Evolutionary conservation across 2,113 vertebrate species (phyloP).

Genomic region (Centropus unirufus): DNA sequence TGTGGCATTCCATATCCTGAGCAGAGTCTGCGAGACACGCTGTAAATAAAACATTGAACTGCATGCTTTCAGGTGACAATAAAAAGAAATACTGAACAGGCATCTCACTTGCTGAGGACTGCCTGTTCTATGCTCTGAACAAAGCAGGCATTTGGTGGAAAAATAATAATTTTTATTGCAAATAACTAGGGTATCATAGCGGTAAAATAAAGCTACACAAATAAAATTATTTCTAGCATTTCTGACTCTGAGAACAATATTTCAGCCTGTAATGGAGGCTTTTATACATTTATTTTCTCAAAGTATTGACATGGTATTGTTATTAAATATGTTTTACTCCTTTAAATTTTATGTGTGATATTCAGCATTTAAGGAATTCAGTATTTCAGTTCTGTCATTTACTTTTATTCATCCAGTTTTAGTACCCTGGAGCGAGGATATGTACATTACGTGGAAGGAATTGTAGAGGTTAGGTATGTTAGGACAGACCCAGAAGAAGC

Average conservation of each 20-base stretch:
- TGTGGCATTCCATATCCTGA: not conserved
- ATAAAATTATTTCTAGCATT: not conserved
- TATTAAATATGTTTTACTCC: not conserved
- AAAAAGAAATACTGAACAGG: constrained; percentile 1
- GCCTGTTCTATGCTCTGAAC: not conserved
- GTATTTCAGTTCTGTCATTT: not conserved
- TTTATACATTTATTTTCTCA: not conserved
- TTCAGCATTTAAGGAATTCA: not conserved
- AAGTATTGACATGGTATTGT: not conserved
- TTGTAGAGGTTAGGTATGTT: not conserved
- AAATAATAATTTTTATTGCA: not conserved
- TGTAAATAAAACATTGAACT: not conserved
- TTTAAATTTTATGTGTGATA: not conserved
- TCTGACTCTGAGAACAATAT: not conserved
- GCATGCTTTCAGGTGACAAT: not conserved
- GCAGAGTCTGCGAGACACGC: not conserved
- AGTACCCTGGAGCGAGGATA: not conserved
- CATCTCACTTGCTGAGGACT: not conserved
- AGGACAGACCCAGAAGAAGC: not conserved
- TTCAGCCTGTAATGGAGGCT: not conserved
- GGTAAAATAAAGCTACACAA: constrained; percentile 4
- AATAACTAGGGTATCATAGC: not conserved
- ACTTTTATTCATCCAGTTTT: not conserved
- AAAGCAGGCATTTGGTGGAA: not conserved
- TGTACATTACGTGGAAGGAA: accelerated